Conservation (phyloP, 1,140 invertebrate species). For the Panonychus citri region DNA sequence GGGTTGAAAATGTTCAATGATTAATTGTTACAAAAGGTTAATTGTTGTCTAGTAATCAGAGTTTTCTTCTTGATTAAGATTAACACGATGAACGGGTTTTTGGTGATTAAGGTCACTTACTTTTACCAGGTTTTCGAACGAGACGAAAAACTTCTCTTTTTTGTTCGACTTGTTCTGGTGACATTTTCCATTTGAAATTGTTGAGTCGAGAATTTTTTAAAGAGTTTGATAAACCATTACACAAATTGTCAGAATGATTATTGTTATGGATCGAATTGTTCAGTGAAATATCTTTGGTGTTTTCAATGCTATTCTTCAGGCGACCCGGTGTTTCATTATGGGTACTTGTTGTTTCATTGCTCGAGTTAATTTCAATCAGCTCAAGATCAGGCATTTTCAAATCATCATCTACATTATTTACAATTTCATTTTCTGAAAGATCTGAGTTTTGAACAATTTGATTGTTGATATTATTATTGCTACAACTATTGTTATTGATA, state of each 20-base stretch:
- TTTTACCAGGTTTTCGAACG: not conserved
- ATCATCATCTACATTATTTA: constrained; percentile 33
- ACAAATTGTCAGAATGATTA: not conserved
- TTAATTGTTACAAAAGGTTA: too few relatives aligned
- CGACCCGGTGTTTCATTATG: too few relatives aligned
- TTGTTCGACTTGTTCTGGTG: not conserved
- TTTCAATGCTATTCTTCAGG: too few relatives aligned
- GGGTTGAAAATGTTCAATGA: too few relatives aligned
- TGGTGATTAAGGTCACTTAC: not conserved
- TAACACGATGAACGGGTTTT: too few relatives aligned
- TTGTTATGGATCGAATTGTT: too few relatives aligned
- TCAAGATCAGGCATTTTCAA: too few relatives aligned
- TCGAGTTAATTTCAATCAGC: too few relatives aligned
- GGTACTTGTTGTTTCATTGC: too few relatives aligned
- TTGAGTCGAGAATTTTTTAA: not conserved
- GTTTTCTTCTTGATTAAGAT: too few relatives aligned
- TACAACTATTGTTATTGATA: not conserved
- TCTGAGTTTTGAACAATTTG: not conserved
- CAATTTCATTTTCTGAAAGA: constrained; percentile 39
- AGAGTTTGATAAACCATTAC: not conserved
- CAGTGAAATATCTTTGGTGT: too few relatives aligned
- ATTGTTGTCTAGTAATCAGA: too few relatives aligned
- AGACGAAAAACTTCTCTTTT: not conserved
- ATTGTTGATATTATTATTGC: constrained; percentile 1
- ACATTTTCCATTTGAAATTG: not conserved